Percentiles rank a stretch among this genome's conserved stretches.
Conservation (phyloP, 2,113 vertebrate species). For the Lates calcarifer region DNA sequence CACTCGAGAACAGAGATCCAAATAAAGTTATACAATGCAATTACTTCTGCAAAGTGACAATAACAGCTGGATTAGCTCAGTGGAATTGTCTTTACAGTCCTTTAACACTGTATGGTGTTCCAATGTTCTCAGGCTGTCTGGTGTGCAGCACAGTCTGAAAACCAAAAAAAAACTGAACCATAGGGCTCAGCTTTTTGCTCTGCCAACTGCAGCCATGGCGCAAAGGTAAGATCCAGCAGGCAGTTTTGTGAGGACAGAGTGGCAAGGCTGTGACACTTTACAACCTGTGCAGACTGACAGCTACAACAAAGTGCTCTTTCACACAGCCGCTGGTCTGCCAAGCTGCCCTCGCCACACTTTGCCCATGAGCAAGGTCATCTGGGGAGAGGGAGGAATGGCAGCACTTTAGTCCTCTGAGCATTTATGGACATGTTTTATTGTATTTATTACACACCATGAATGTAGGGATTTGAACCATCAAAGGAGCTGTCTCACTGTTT, state of each 20-base stretch:
- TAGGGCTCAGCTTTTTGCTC: not conserved
- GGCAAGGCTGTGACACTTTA: conserved; percentile 34
- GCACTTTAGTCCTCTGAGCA: conserved; percentile 10
- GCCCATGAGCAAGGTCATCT: conserved; percentile 48
- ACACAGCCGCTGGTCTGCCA: conserved; percentile 17
- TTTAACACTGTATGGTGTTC: not conserved
- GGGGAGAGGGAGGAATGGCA: conserved; percentile 7
- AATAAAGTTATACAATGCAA: conserved; percentile 4
- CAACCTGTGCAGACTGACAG: conserved; percentile 50
- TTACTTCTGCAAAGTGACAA: conserved; percentile 18
- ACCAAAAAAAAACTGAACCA: not conserved
- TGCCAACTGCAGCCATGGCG: not conserved
- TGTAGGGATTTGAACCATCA: not conserved
- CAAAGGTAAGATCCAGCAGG: conserved; percentile 1
- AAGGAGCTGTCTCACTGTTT: conserved; percentile 7
- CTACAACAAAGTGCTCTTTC: conserved; percentile 32
- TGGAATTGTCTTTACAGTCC: conserved; percentile 6
- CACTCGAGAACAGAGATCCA: conserved; percentile 2
- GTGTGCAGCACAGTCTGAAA: not conserved
- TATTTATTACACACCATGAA: not conserved
- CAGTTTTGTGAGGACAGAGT: conserved; percentile 20
- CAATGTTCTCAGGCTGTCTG: not conserved
- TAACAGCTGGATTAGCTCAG: conserved; percentile 17
- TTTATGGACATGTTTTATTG: conserved; percentile 34
- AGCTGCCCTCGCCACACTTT: conserved; percentile 24